These are phyloP conservation scores for Danio choprae DNA, from an alignment of 2,797 vertebrate species.

Conservation along the genomic window DNA sequence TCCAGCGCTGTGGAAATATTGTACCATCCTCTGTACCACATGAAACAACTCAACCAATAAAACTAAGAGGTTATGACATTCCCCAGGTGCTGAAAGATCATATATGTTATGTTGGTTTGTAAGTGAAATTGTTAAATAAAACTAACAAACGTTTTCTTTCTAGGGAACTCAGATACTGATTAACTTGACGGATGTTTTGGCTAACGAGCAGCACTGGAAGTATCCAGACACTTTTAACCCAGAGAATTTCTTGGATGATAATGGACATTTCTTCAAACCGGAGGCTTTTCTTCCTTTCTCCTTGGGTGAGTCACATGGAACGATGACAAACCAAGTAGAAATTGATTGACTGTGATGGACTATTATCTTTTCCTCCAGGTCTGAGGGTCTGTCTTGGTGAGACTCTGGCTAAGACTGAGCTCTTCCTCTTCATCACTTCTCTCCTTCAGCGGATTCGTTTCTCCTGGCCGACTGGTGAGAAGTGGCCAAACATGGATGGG, in stretches of 20 bases:
- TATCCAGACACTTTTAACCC: slow-evolving; percentile 58
- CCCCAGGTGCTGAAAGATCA: slow-evolving; percentile 45
- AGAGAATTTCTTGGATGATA: slow-evolving; percentile 55
- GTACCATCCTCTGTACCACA: slow-evolving; percentile 30
- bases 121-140: neutral
- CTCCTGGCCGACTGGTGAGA: slow-evolving; percentile 50
- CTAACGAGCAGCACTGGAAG: slow-evolving; percentile 59
- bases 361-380: slow-evolving; percentile 37
- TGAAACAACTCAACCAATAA: slow-evolving; percentile 31
- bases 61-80: slow-evolving; percentile 55
- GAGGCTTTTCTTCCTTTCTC: slow-evolving; percentile 60
- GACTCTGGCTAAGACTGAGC: slow-evolving; percentile 54
- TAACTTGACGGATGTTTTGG: slow-evolving; percentile 54
- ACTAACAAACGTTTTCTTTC: neutral
- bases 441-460: slow-evolving; percentile 58
- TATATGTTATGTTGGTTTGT: neutral
- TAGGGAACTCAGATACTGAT: slow-evolving; percentile 50
- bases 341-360: neutral
- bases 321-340: neutral
- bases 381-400: slow-evolving; percentile 60
- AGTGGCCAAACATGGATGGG: slow-evolving; percentile 48
- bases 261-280: slow-evolving; percentile 47
- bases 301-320: slow-evolving; percentile 39
- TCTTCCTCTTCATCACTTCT: slow-evolving; percentile 59
- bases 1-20: slow-evolving; percentile 57